Evolutionary conservation across 2,113 vertebrate species (phyloP).

Genomic region (Orthochromis indermauri): DNA sequence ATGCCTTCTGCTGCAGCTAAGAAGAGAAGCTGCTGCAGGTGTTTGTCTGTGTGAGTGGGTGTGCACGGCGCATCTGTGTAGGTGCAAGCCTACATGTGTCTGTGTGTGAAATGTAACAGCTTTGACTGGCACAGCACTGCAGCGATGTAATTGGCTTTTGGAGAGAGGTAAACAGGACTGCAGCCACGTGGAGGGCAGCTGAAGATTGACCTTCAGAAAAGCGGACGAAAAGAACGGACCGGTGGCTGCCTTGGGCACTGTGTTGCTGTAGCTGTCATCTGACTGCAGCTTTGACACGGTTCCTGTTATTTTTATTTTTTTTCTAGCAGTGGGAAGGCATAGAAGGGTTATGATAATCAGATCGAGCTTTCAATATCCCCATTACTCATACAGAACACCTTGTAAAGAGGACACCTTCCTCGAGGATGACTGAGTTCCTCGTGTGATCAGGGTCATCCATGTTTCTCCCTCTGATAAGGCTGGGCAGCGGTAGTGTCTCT

Average conservation of each 20-base stretch:
- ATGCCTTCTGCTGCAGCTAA: constrained; percentile 18
- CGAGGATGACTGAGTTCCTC: constrained; percentile 50
- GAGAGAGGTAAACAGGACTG: constrained; percentile 64
- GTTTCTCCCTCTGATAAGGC: constrained; percentile 71
- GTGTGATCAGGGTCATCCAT: constrained; percentile 54
- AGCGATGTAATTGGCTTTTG: constrained; percentile 69
- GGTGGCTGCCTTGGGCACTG: constrained; percentile 55
- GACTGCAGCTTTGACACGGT: constrained; percentile 16
- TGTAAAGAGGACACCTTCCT: constrained; percentile 50
- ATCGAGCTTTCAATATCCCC: constrained; percentile 28
- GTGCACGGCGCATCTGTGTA: constrained; percentile 2
- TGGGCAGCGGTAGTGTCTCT: constrained; percentile 53
- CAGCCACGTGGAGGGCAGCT: constrained; percentile 52
- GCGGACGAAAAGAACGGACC: not conserved
- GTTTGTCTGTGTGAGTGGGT: constrained; percentile 34
- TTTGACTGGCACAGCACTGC: constrained; percentile 33
- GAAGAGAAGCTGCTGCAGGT: constrained; percentile 48
- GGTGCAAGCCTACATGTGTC: constrained; percentile 28
- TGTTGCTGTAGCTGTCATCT: constrained; percentile 54
- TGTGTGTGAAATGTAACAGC: constrained; percentile 37
- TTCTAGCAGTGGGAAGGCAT: not conserved
- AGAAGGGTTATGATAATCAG: constrained; percentile 52
- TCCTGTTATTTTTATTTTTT: constrained; percentile 29
- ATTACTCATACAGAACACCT: constrained; percentile 54
- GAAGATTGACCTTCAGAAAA: constrained; percentile 73